Conservation (phyloP, 2,113 vertebrate genomes). For the Pterocles gutturalis region DNA sequence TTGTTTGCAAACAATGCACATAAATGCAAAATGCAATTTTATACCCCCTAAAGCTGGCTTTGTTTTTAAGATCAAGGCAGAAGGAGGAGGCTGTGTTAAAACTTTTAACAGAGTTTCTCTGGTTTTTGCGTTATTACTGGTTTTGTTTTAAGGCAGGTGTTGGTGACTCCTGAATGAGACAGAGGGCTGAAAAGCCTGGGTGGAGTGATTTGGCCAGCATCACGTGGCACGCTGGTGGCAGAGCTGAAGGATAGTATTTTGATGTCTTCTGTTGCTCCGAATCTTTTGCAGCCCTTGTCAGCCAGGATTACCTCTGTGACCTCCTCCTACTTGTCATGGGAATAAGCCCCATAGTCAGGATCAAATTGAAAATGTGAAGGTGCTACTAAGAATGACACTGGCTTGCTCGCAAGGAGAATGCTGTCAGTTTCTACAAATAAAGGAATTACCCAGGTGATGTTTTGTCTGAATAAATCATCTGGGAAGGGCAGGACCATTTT, state of each 20-base stretch:
- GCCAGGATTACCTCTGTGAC: background rate
- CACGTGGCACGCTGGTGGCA: background rate
- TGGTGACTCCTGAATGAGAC: background rate
- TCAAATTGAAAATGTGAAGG: background rate
- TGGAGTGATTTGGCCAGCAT: background rate
- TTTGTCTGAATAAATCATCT: background rate
- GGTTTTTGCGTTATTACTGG: background rate
- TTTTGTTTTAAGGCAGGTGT: background rate
- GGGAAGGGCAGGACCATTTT: background rate
- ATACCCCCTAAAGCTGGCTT: background rate
- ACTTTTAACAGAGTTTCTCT: background rate
- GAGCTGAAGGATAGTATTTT: background rate
- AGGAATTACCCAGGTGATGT: background rate
- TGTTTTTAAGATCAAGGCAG: background rate
- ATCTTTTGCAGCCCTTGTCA: background rate
- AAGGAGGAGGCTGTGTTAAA: background rate
- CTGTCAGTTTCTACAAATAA: background rate
- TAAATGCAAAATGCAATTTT: background rate
- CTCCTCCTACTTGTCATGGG: background rate
- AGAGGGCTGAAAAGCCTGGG: background rate
- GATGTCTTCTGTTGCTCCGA: background rate
- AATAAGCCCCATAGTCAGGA: background rate
- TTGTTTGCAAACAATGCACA: background rate
- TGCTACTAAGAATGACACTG: background rate
- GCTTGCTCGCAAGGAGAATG: background rate